Percentiles rank a stretch among this genome's conserved stretches.
Conservation (phyloP, 64 coral and sea anemone species). For the Astreopora myriophthalma region DNA sequence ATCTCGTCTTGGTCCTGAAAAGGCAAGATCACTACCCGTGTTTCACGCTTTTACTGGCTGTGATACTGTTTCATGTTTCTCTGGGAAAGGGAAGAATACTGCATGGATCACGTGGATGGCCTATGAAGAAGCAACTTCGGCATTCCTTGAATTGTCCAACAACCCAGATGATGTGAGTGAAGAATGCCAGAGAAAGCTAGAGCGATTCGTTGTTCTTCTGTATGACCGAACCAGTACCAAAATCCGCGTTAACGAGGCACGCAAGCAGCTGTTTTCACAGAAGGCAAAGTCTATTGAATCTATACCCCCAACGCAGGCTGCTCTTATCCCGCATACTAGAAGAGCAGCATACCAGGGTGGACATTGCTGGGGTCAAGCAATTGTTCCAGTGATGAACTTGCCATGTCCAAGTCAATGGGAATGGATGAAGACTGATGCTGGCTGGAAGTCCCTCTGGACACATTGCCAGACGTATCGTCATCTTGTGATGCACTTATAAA, state of each 20-base stretch:
- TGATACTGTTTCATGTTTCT: too few species aligned
- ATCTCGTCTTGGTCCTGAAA: too few species aligned
- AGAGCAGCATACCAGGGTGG: conserved; percentile 29
- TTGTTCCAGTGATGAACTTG: not conserved
- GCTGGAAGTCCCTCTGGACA: not conserved
- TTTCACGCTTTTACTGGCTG: not conserved
- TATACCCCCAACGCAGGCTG: too few species aligned
- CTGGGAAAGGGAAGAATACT: not conserved
- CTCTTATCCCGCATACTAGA: conserved; percentile 37
- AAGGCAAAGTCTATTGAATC: too few species aligned
- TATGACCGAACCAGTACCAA: conserved; percentile 21
- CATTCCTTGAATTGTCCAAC: too few species aligned
- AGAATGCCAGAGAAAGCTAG: conserved; percentile 28
- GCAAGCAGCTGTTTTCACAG: conserved; percentile 49
- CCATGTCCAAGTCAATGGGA: not conserved
- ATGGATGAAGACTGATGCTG: not conserved
- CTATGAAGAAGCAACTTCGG: not conserved
- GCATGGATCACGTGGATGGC: not conserved
- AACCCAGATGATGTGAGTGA: conserved; percentile 4
- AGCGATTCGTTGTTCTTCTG: not conserved
- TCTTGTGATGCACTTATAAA: not conserved
- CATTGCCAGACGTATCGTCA: not conserved
- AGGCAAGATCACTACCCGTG: not conserved
- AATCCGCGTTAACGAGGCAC: conserved; percentile 32
- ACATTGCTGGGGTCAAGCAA: conserved; percentile 27